Percentiles rank a stretch among this genome's conserved stretches.
phyloP scores from a whole-genome alignment of 2,113 vertebrate species.

The Paraplagusia blochii region DNA sequence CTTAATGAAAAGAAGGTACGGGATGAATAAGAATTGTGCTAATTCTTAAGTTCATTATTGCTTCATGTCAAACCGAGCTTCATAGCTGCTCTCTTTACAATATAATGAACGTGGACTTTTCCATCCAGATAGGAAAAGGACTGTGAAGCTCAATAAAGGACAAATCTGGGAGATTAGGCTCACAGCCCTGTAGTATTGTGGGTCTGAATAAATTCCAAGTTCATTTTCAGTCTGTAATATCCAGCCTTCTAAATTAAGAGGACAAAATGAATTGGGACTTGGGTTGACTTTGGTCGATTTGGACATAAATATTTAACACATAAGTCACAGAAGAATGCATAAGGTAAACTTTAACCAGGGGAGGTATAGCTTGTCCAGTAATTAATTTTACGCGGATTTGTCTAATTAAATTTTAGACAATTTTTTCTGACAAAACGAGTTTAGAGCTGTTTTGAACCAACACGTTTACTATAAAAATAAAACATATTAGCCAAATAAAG shows the following conservation, averaged over 20 bases:
- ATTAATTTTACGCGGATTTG: neutral
- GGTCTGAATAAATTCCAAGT: constrained; percentile 22
- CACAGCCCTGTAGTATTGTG: neutral
- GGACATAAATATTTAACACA: constrained; percentile 11
- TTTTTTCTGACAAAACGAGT: too few relatives aligned
- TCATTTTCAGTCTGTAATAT: constrained; percentile 17
- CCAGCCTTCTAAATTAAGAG: constrained; percentile 13
- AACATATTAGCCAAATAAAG: too few relatives aligned
- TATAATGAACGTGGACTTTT: constrained; percentile 23
- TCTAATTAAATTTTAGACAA: neutral
- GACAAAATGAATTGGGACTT: constrained; percentile 8
- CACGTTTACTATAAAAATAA: too few relatives aligned
- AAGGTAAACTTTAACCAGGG: too few relatives aligned
- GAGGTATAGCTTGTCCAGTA: neutral
- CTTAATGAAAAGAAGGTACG: constrained; percentile 25
- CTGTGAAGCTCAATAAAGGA: constrained; percentile 34
- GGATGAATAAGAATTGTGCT: constrained; percentile 22
- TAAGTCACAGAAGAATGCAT: neutral
- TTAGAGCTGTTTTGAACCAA: too few relatives aligned
- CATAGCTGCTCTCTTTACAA: neutral
- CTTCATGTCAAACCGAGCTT: constrained; percentile 18
- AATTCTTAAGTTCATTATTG: constrained; percentile 30
- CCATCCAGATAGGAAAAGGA: constrained; percentile 25
- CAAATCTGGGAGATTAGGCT: constrained; percentile 35
- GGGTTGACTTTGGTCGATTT: neutral